Percentiles rank a stretch among this genome's conserved stretches.
Conservation (phyloP, 2,113 vertebrate genomes). For the Podocnemis expansa region DNA sequence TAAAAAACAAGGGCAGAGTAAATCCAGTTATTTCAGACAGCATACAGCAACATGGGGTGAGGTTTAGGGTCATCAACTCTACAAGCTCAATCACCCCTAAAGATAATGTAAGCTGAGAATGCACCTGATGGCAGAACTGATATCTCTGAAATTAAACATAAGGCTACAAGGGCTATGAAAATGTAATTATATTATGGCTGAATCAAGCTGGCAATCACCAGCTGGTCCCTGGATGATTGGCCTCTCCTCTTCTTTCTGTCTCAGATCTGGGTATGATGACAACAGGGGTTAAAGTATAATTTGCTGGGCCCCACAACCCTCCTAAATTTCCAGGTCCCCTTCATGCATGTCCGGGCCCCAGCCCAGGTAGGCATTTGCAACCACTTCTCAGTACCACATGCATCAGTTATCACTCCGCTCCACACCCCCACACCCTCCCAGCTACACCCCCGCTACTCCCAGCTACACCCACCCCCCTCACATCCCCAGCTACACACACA, state of each 20-base stretch:
- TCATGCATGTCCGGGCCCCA: too few relatives aligned
- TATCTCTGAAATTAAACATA: not conserved
- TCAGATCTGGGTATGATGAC: not conserved
- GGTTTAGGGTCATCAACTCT: not conserved
- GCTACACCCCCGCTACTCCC: too few relatives aligned
- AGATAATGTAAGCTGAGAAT: not conserved
- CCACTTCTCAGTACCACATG: too few relatives aligned
- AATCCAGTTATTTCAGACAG: not conserved
- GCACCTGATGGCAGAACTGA: fast-evolving
- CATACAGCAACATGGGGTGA: not conserved
- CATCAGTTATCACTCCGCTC: too few relatives aligned
- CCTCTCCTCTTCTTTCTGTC: not conserved
- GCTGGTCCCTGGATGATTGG: not conserved
- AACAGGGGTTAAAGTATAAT: too few relatives aligned
- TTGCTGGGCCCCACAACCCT: too few relatives aligned
- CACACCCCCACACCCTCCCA: too few relatives aligned
- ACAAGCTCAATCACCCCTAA: not conserved
- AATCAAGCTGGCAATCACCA: not conserved
- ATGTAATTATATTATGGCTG: not conserved
- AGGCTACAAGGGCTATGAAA: not conserved
- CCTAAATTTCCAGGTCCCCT: too few relatives aligned
- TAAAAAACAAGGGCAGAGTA: not conserved
- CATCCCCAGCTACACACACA: too few relatives aligned
- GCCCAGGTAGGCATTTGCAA: too few relatives aligned
- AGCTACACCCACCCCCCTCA: too few relatives aligned